Evolutionary conservation across 30 jellyfish, hydroid and myxozoan species (phyloP), one percentile per base, ranked within the genome.

Genomic region (Hydra vulgaris): DNA sequence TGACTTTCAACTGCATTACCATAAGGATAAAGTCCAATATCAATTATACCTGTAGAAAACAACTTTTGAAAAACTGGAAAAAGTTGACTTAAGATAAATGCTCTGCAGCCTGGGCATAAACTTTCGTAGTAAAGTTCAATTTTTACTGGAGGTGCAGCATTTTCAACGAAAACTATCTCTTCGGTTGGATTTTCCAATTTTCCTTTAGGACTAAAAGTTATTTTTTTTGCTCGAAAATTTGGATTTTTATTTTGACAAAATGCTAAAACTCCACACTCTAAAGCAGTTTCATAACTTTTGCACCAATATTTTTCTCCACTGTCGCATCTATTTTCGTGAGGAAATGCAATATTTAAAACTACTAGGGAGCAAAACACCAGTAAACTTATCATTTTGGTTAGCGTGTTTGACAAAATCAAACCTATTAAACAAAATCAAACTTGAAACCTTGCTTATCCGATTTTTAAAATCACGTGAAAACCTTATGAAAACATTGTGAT

Each of bases 1-100:
- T 83, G 88, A 17, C 40, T n/a, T 74, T 83, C 90, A 15, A 74
- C 7, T 17, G 90, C 90, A 83, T 83, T 83, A 19, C 90, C 90
- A 83, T 83, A 83, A 15, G 90, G 90, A 73, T 27, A 55, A 26
- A 83, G 56, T 56, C 85, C 88, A 75, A 83, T 70, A 20, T 83
- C 81, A 18, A 83, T 23, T 15, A 83, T 83, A 16, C 83, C 88
- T 15, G 81, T 16, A 18, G 82, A n/a, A 24, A 17, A 18, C 81
- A 83, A 74, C 66, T 83, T 83, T 74, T 83, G 88, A 54, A 27
- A 83, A 20, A 87, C 72, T 53, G 90, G 90, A 67, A 74, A 56
- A 55, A 83, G 73, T 40, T 76, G 85, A 25, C 26, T 7, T 72
- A n/a, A 73, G 25, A 83, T 25, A 76, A 83, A 70, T n/a, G 66